phyloP scores from a whole-genome alignment of 1,140 invertebrate genomes.

The Zaprionus davidi region DNA sequence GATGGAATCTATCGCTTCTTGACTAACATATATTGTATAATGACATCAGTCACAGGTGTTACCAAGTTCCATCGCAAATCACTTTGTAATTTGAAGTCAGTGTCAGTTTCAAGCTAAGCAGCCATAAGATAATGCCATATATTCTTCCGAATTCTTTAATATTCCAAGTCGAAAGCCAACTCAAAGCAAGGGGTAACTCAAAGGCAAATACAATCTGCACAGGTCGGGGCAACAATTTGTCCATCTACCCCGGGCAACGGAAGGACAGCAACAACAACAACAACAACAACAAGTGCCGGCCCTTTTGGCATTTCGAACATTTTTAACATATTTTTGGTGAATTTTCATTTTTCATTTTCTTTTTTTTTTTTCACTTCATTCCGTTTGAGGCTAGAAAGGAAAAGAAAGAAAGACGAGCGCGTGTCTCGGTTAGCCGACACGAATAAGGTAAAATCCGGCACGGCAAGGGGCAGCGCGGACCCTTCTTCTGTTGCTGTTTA shows the following conservation, averaged over 20 bases:
- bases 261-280: slow-evolving; percentile 1
- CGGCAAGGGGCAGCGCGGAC: neutral
- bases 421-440: slow-evolving; percentile 30
- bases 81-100: too few species aligned
- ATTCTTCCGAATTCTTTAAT: neutral
- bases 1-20: too few species aligned
- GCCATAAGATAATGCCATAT: too few species aligned
- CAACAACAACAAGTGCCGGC: neutral
- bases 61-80: too few species aligned
- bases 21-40: too few species aligned
- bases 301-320: slow-evolving; percentile 36
- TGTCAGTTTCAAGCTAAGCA: too few species aligned
- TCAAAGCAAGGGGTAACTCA: neutral
- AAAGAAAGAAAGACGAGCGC: slow-evolving; percentile 5
- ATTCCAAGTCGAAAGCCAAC: neutral
- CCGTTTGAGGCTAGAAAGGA: neutral
- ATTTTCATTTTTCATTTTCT: slow-evolving; percentile 1
- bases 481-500: neutral
- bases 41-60: too few species aligned
- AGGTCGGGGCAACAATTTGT: slow-evolving; percentile 15
- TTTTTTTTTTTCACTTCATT: slow-evolving; percentile 12
- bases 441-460: slow-evolving; percentile 6
- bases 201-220: neutral
- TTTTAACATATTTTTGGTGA: slow-evolving; percentile 24
- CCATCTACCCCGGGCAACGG: slow-evolving; percentile 3